Conservation (phyloP, 2,797 vertebrate genomes). For the Phaenicophaeus curvirostris region DNA sequence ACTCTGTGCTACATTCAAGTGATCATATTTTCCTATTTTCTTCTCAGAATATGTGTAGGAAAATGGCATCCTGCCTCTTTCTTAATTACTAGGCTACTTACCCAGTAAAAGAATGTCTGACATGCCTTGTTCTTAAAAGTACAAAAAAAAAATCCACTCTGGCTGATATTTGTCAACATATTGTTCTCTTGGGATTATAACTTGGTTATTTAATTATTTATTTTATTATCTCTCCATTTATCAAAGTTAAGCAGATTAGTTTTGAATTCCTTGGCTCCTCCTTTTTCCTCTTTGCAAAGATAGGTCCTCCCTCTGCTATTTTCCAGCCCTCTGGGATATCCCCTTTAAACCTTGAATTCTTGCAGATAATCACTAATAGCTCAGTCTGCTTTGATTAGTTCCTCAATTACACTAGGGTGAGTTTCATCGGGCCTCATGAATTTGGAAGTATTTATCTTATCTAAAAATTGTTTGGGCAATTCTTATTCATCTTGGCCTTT, state of each 20-base stretch:
- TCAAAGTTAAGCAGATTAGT: slow-evolving; percentile 14
- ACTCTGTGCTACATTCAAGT: background rate
- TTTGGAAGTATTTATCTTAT: slow-evolving; percentile 11
- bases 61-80: background rate
- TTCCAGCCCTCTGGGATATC: slow-evolving; percentile 28
- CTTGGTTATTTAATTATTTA: background rate
- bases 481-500: background rate
- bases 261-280: slow-evolving; percentile 8
- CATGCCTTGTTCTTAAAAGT: background rate
- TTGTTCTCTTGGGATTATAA: background rate
- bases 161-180: slow-evolving; percentile 14
- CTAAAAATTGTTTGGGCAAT: background rate
- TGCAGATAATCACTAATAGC: background rate
- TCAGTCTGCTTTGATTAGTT: slow-evolving; percentile 15
- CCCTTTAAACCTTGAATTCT: slow-evolving; percentile 16
- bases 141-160: background rate
- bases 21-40: background rate
- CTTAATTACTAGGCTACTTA: background rate
- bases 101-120: background rate
- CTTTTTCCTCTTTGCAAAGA: slow-evolving; percentile 9
- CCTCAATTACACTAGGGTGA: slow-evolving; percentile 1
- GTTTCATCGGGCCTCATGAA: background rate
- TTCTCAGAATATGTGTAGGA: background rate
- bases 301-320: background rate
- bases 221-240: slow-evolving; percentile 38